Percentiles rank a stretch among this genome's conserved stretches.
These are phyloP conservation scores for Spatulosminthurus flaviceps DNA, from an alignment of 2,888 invertebrate genomes.

Conservation along the genomic window DNA sequence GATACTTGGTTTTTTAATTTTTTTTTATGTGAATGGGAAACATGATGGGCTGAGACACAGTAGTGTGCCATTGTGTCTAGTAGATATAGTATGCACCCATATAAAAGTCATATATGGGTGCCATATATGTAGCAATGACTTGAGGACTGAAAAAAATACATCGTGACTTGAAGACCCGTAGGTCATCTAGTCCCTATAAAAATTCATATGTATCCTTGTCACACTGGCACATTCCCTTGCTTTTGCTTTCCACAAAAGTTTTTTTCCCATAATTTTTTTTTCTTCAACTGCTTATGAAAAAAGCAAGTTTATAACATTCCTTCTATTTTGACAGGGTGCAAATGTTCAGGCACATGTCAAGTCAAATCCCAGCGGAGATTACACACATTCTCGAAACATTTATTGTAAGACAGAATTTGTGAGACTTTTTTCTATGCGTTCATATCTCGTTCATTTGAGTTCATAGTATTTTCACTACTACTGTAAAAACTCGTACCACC, in stretches of 20 bases:
- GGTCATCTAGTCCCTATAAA: no score
- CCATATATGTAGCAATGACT: conserved; percentile 5
- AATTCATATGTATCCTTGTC: background rate
- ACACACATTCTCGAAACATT: no score
- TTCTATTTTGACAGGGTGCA: background rate
- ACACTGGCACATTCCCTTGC: background rate
- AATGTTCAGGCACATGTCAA: background rate
- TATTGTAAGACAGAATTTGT: background rate
- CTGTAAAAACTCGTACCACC: no score
- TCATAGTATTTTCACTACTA: no score
- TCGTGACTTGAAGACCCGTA: conserved; percentile 40
- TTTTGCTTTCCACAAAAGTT: conserved; percentile 4
- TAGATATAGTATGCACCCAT: conserved; percentile 16
- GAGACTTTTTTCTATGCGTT: background rate
- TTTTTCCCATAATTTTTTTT: background rate
- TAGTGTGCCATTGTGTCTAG: no score
- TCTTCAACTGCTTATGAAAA: conserved; percentile 1
- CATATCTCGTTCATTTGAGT: no score
- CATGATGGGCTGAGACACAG: background rate
- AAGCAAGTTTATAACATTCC: background rate
- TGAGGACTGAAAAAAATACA: conserved; percentile 15
- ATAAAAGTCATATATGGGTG: no score
- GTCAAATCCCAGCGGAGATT: background rate
- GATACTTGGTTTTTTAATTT: background rate
- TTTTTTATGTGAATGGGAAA: conserved; percentile 15